Percentiles rank a stretch among this genome's conserved stretches.
Conservation (phyloP, 2,113 vertebrate genomes). For the Alces alces region DNA sequence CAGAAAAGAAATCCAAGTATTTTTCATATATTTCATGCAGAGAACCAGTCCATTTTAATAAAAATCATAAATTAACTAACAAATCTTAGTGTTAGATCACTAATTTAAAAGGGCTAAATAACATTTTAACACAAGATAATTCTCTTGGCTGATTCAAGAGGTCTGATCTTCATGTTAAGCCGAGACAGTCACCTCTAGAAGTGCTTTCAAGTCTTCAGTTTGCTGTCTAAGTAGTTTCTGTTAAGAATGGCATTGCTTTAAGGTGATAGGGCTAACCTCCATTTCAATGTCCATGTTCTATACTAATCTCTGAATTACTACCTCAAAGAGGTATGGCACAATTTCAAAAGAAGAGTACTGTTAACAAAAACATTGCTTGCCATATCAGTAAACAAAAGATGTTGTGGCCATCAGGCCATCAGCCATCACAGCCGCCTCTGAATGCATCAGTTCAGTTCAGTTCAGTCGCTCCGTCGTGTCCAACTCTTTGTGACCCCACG, state of each 20-base stretch:
- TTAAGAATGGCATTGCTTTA: background rate
- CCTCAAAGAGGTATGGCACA: background rate
- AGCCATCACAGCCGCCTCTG: background rate
- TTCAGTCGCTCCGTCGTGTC: background rate
- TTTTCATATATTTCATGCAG: background rate
- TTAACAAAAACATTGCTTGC: background rate
- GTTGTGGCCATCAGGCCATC: background rate
- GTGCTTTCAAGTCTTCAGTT: background rate
- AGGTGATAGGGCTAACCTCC: background rate
- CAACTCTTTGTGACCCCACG: background rate
- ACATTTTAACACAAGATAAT: background rate
- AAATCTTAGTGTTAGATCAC: background rate
- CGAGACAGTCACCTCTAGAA: background rate
- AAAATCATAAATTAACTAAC: background rate
- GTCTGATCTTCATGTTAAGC: background rate
- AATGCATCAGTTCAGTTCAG: background rate
- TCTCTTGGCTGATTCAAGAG: background rate
- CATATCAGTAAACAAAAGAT: background rate
- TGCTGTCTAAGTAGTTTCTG: background rate
- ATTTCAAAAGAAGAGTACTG: background rate
- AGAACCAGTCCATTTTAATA: background rate
- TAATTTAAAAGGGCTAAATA: background rate
- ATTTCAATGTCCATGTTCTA: background rate
- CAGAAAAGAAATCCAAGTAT: background rate
- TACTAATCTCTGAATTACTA: background rate